Evolutionary conservation across 2,113 vertebrate genomes (phyloP).

Genomic region (Centrocercus urophasianus): DNA sequence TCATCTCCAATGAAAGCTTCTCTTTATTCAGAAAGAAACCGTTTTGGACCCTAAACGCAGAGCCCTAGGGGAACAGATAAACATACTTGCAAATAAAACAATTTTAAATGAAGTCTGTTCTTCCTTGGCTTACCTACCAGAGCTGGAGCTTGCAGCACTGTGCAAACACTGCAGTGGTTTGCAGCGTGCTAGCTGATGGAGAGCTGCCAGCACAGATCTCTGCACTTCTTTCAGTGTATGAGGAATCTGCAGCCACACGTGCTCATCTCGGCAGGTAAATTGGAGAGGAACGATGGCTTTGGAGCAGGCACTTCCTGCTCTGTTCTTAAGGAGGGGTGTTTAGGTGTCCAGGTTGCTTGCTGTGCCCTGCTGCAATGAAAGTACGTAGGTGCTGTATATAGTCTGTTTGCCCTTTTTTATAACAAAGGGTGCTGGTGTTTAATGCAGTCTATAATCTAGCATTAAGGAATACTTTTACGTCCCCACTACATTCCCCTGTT

Average conservation of each 20-base stretch:
- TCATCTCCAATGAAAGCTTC: conserved; percentile 8
- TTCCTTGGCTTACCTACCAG: neutral
- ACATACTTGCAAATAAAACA: neutral
- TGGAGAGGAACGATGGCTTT: neutral
- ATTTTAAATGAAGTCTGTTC: neutral
- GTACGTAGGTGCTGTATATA: neutral
- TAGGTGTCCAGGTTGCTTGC: neutral
- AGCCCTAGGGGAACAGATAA: neutral
- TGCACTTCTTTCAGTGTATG: accelerated
- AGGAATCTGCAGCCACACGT: accelerated
- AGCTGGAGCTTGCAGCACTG: neutral
- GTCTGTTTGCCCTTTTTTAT: conserved; percentile 17
- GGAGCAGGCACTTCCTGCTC: accelerated
- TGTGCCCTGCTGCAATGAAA: neutral
- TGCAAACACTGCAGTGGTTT: neutral
- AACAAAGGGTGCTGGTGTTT: neutral
- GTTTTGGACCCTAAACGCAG: neutral
- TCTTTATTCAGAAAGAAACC: neutral
- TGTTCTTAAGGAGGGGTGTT: neutral
- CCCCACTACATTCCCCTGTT: neutral
- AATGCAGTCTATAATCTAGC: neutral
- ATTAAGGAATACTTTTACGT: neutral
- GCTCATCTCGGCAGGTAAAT: neutral
- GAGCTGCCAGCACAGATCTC: neutral
- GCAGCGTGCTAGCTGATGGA: accelerated